Conservation (phyloP, 1,140 invertebrate genomes). For the Aphidius ervi region DNA sequence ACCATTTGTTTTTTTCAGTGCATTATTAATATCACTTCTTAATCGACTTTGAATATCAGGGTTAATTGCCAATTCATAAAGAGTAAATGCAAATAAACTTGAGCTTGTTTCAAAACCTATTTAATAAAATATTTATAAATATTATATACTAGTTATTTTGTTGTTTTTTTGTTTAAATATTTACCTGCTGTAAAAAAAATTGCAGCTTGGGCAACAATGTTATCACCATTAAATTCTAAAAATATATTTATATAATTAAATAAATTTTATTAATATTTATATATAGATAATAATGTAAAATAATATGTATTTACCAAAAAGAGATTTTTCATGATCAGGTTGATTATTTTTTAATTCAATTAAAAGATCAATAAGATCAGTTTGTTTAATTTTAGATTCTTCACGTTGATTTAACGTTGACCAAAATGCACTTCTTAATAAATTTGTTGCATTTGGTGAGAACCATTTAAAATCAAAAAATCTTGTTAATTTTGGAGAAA, state of each 20-base stretch:
- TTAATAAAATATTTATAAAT: constrained; percentile 15
- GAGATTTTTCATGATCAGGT: background rate
- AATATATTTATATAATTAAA: background rate
- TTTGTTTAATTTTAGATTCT: constrained; percentile 31
- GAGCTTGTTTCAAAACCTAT: constrained; percentile 42
- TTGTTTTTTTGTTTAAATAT: too few relatives aligned
- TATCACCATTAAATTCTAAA: constrained; percentile 56
- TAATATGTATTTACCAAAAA: constrained; percentile 26
- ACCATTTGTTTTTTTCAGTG: constrained; percentile 39
- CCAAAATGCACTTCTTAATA: constrained; percentile 41
- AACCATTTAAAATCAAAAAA: too few relatives aligned
- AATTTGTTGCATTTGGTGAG: constrained; percentile 25
- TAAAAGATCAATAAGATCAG: constrained; percentile 50
- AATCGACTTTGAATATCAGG: constrained; percentile 54
- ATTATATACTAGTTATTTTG: too few relatives aligned
- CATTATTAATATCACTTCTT: constrained; percentile 51
- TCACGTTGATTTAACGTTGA: constrained; percentile 38
- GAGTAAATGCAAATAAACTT: constrained; percentile 44
- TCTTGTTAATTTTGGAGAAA: too few relatives aligned
- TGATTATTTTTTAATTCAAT: constrained; percentile 40
- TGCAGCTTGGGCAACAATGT: constrained; percentile 62
- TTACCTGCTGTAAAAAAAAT: constrained; percentile 63
- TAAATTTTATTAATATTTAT: background rate
- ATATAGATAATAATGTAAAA: too few relatives aligned
- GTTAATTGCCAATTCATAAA: constrained; percentile 56